Base-by-base conservation (phyloP, 2,113 vertebrate species). In the Leptobrachium leishanense region DNA sequence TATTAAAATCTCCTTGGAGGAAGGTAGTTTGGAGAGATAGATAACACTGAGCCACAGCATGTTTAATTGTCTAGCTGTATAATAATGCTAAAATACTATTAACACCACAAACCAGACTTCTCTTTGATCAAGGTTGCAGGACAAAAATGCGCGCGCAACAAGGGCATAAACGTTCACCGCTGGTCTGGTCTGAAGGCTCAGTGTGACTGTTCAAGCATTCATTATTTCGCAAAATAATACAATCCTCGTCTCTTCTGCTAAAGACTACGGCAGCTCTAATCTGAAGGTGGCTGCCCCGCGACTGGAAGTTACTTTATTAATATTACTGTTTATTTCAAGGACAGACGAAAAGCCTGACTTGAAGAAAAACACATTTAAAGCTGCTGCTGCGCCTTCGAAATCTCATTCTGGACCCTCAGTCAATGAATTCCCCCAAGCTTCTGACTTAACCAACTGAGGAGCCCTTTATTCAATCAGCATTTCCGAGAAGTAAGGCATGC, bases 301-400 rank as follows among this genome's bases (percentile, higher is more conserved):
- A 63, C 40, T 31, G 63, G 54, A 53, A 57, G 75, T 44, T 59
- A 72, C 43, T 67, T 73, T 72, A 72, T 72, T 79, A 80, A 67
- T 80, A 80, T 74, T 74, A 66, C 59, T 68, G 71, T 44, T 74
- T 81, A 81, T 74, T 81, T 66, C 78, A 68, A 74, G 78, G 72
- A 43, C 71, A 62, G 54, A 68, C 10, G 42, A 68, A 31, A 74
- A 63, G 40, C 39, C 67, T 74, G 77, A 65, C 43, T 66, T 57
- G n/a, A 72, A 42, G 71, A 68, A 80, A 68, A 80, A 74, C 39
- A 64, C 71, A 80, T 80, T 73, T 80, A 80, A 80, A 31, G 20
- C 20, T 31, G 57, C 71, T 68, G 40, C 55, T 68, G 53, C 41
- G 71, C 68, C 74, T 59, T 74, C 74, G 78, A 81, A 50, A 81